A percentile compares a stretch with the other conserved stretches of the same genome.
Evolutionary conservation across 1,140 invertebrate genomes (phyloP).

Genomic region (Gonatopus flavifemur): DNA sequence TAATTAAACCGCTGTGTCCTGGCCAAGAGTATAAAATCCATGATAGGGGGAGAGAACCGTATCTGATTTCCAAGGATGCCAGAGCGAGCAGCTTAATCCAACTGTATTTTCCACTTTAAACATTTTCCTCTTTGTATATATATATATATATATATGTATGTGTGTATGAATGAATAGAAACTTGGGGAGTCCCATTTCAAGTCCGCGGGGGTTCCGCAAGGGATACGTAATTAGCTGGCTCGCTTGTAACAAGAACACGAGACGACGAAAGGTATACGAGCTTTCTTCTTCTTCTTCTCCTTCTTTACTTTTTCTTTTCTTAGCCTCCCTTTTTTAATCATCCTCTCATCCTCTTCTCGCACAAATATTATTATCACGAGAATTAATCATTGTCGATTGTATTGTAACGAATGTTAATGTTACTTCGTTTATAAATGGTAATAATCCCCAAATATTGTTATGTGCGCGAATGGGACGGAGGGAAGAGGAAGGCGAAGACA

Average conservation of each 20-base stretch:
- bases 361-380: no score
- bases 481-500: neutral
- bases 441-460: no score
- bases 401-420: no score
- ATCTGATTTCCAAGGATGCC: conserved; percentile 43
- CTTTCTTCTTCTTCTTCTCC: no score
- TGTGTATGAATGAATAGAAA: conserved; percentile 28
- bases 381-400: no score
- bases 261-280: no score
- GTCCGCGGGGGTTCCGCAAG: conserved; percentile 55
- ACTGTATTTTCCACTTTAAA: conserved; percentile 23
- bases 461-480: no score
- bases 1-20: conserved; percentile 58
- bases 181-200: conserved; percentile 57
- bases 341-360: no score
- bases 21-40: conserved; percentile 55
- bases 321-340: no score
- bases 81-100: conserved; percentile 51
- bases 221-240: conserved; percentile 55
- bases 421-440: no score
- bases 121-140: neutral
- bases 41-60: conserved; percentile 51
- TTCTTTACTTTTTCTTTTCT: no score
- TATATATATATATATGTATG: conserved; percentile 15
- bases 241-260: conserved; percentile 8